phyloP scores from a whole-genome alignment of 2,888 invertebrate species.

The Esperia sulphurella region DNA sequence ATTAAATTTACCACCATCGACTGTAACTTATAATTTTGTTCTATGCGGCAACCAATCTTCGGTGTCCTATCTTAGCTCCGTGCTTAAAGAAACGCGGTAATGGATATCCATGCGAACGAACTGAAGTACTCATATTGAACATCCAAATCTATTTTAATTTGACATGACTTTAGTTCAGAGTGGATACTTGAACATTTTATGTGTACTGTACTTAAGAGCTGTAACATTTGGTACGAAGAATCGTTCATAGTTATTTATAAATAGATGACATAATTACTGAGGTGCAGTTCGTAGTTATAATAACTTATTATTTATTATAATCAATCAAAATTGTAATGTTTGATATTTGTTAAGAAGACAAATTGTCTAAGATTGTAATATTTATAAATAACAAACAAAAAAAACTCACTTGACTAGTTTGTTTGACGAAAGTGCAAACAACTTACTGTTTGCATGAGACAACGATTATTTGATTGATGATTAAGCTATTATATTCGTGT shows the following conservation, averaged over 20 bases:
- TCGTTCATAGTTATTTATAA: conserved; percentile 47
- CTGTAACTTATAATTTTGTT: conserved; percentile 35
- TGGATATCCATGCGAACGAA: conserved; percentile 36
- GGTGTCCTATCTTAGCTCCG: conserved; percentile 31
- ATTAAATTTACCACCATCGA: conserved; percentile 32
- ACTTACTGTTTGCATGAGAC: conserved; percentile 15
- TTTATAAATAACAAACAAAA: neutral
- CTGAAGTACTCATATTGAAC: conserved; percentile 39
- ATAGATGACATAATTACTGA: conserved; percentile 38
- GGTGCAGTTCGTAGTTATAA: neutral
- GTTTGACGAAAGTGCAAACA: conserved; percentile 17
- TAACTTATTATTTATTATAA: conserved; percentile 10
- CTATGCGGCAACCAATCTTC: conserved; percentile 24
- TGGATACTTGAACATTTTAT: conserved; percentile 44
- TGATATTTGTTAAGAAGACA: conserved; percentile 1
- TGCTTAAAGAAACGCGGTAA: conserved; percentile 25
- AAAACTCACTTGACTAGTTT: conserved; percentile 13
- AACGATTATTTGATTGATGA: conserved; percentile 21
- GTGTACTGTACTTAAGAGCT: conserved; percentile 33
- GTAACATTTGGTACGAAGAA: conserved; percentile 25
- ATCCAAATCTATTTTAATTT: conserved; percentile 49
- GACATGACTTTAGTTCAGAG: conserved; percentile 41
- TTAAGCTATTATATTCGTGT: conserved; percentile 21
- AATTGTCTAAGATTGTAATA: neutral
- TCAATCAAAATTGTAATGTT: conserved; percentile 9